Evolutionary conservation across 2,797 vertebrate species (phyloP), one percentile per base, ranked within the genome.

Genomic region (Paramormyrops hopkinsi): DNA sequence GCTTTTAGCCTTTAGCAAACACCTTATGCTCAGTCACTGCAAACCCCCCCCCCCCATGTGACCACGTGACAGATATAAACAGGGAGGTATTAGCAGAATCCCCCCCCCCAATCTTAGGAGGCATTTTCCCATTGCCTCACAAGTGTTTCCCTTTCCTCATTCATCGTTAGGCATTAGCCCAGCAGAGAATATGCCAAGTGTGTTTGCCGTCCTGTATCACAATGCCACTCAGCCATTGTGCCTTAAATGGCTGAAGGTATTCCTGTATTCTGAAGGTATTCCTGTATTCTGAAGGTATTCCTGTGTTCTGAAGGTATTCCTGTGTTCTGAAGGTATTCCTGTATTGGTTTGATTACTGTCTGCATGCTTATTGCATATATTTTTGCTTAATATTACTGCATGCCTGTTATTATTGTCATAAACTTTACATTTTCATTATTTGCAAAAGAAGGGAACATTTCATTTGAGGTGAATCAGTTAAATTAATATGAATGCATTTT

Each of bases 1-100:
- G 51, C 76, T 76, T 25, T 41, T 79, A 87, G 89, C 87, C 14
- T 53, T 17, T 53, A 53, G 51, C 14, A 88, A 90, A 56, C 88
- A 89, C 41, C 29, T 69, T 19, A 29, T 76, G 25, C 37, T 59
- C n/a, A 59, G 37, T 19, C 51, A 11, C 29, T 79, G 90, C 48
- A 87, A 69, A 33, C 33, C 22, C 65, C 56, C 29, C 46, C 17
- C 9, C 73, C 54, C 83, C 41, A 54, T 54, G 53, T 54, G 4
- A 54, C 88, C 86, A 88, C 22, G 50, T 90, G 89, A 89, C 22
- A 2, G 82, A 86, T 88, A 87, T 91, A 89, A 88, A 89, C 82
- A 37, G 87, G 62, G 53, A 53, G 65, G 89, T 76, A 91, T 91
- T 89, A 91, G 65, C 44, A 44, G 37, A 89, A 90, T 48, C 90